phyloP scores from a whole-genome alignment of 2,797 vertebrate genomes.

The Capromys pilorides region DNA sequence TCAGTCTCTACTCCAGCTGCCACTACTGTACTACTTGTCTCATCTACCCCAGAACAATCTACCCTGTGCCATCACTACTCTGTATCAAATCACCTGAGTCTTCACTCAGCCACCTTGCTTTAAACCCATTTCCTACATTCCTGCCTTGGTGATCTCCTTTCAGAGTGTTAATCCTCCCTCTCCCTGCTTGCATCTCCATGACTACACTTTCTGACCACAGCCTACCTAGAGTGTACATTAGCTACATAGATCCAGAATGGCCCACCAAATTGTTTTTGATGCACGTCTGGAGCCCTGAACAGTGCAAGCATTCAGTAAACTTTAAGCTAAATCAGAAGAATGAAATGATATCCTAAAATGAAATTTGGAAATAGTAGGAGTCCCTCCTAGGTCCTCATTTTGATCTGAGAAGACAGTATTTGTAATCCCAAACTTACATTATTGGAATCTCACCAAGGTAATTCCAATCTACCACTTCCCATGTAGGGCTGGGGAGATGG shows the following conservation, averaged over 20 bases:
- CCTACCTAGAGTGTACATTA: neutral
- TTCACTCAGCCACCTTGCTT: neutral
- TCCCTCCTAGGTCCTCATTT: too few relatives aligned
- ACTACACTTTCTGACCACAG: neutral
- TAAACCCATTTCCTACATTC: neutral
- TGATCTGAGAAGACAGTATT: too few relatives aligned
- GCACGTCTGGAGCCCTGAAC: neutral
- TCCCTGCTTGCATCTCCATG: neutral
- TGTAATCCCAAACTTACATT: too few relatives aligned
- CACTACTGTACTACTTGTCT: neutral
- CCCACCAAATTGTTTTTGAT: neutral
- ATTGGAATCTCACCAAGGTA: too few relatives aligned
- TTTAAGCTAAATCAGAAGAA: slow-evolving; percentile 3
- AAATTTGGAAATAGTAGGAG: neutral
- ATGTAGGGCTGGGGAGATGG: too few relatives aligned
- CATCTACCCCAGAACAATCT: neutral
- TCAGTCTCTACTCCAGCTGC: neutral
- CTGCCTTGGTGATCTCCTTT: neutral
- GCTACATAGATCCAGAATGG: neutral
- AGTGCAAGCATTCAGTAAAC: neutral
- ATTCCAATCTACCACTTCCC: too few relatives aligned
- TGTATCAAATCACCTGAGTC: neutral
- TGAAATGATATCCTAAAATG: neutral
- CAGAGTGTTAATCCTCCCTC: neutral
- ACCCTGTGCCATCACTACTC: neutral